phyloP scores from a whole-genome alignment of 2,113 vertebrate species.

The Melozone crissalis region DNA sequence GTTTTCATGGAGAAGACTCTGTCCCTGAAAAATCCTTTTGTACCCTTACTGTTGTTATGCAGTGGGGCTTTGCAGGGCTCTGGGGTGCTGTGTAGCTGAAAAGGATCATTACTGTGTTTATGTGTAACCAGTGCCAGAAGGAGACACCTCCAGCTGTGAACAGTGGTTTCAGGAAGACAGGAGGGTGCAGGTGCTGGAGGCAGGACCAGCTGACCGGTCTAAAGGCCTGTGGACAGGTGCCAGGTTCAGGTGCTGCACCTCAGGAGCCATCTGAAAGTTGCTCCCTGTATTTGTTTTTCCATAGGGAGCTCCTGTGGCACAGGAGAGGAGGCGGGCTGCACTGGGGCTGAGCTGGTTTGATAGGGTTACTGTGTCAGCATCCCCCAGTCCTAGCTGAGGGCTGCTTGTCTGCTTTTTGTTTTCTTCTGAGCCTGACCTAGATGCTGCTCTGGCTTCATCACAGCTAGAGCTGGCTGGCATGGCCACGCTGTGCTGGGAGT shows the following conservation, averaged over 20 bases:
- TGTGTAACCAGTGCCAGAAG: not conserved
- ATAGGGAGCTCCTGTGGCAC: fast-evolving
- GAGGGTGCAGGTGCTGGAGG: not conserved
- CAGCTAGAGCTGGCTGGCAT: not conserved
- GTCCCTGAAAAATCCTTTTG: not conserved
- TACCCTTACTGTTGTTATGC: not conserved
- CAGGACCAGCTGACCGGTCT: not conserved
- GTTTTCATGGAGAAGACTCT: not conserved
- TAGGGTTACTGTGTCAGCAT: not conserved
- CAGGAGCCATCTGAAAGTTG: not conserved
- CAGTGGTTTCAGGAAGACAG: not conserved
- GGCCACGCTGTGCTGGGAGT: not conserved
- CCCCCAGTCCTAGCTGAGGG: not conserved
- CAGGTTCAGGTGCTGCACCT: not conserved
- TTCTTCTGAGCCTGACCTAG: conserved; percentile 15
- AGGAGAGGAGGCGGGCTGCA: fast-evolving
- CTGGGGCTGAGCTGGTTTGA: not conserved
- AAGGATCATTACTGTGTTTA: not conserved
- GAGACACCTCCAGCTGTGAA: not conserved
- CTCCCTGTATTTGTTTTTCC: not conserved
- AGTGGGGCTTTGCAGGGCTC: not conserved
- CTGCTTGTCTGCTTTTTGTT: not conserved
- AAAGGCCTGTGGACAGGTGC: not conserved
- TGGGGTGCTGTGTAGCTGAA: not conserved
- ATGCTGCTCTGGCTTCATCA: conserved; percentile 15